Evolutionary conservation across 1,140 invertebrate genomes (phyloP), one percentile per base, ranked within the genome.

Genomic region (Ceratina japonica): DNA sequence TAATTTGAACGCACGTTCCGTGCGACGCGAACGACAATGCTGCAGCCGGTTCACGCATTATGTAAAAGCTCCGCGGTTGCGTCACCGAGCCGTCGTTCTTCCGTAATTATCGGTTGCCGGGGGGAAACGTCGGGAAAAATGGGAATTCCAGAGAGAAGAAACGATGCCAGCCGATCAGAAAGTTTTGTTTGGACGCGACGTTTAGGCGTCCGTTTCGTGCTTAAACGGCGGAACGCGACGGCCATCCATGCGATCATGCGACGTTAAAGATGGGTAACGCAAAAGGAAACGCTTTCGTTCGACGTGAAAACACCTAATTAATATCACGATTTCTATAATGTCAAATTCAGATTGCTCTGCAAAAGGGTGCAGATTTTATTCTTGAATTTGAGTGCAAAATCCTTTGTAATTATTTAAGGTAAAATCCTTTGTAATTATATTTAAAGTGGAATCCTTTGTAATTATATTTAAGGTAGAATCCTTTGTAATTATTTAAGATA

Each of bases 121-220:
- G n/a, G 20, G 18, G 54, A 31, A 69, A 37, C n/a, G n/a, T 79
- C 79, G 68, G 15, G 22, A 49, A 81, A 78, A 82, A 74, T 82
- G 51, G 64, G 74, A 84, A 89, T 89, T 88, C 84, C 69, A 76
- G 64, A 27, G 80, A 86, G 82, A 86, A 89, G n/a, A 90, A 90
- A 86, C 86, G 44, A 66, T 69, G 63, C 70, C 61, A 44, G 75
- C 70, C 74, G 61, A 79, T 68, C 65, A 13, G 27, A 65, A 73
- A 74, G 72, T 83, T 79, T 78, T 31, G 56, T 69, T 75, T 78
- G 76, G n/a, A 7, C 81, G 79, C 54, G 61, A 44, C 54, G 75
- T 71, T 77, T 22, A 64, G 13, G 24, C 15, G 51, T 54, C 8
- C 51, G 15, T n/a, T 2, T 16, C 3, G 7, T 13, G 44, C 49